Percentiles rank a stretch among this genome's conserved stretches.
phyloP scores from a whole-genome alignment of 1,140 invertebrate genomes.

The Drosophila neocordata region DNA sequence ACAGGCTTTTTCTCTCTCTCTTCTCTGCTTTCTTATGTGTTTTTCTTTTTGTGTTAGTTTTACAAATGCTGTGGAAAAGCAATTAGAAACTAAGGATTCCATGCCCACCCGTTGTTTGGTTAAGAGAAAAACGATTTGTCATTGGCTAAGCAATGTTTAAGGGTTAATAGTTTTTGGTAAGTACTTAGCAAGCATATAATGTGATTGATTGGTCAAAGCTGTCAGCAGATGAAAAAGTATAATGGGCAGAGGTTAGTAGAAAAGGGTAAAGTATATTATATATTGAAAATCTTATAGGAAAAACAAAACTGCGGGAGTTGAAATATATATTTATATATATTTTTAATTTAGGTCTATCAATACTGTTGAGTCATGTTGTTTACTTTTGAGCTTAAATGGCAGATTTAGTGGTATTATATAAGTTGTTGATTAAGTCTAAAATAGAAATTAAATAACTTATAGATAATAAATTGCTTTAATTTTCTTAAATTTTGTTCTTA shows the following conservation, averaged over 20 bases:
- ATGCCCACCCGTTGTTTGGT: neutral
- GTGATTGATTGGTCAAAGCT: conserved; percentile 32
- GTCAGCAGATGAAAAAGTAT: neutral
- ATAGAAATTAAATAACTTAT: too few relatives aligned
- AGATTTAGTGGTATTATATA: too few relatives aligned
- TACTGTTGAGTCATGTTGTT: neutral
- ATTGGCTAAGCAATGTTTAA: conserved; percentile 42
- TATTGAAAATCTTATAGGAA: too few relatives aligned
- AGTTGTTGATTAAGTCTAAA: too few relatives aligned
- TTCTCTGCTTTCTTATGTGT: conserved; percentile 1
- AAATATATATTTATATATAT: too few relatives aligned
- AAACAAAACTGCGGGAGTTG: neutral
- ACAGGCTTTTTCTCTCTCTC: conserved; percentile 14
- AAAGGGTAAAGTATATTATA: too few relatives aligned
- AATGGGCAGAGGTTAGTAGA: neutral
- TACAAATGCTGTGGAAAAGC: conserved; percentile 60
- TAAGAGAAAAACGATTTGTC: conserved; percentile 31
- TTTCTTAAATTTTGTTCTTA: too few relatives aligned
- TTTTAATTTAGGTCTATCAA: neutral
- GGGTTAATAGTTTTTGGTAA: conserved; percentile 43
- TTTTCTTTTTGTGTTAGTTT: conserved; percentile 21
- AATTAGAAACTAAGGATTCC: conserved; percentile 57
- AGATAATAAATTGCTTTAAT: too few relatives aligned
- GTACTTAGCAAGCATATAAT: conserved; percentile 21
- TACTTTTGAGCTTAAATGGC: neutral